These are phyloP conservation scores for Anoncus sp. DNA, from an alignment of 2,888 invertebrate species.

Conservation along the genomic window DNA sequence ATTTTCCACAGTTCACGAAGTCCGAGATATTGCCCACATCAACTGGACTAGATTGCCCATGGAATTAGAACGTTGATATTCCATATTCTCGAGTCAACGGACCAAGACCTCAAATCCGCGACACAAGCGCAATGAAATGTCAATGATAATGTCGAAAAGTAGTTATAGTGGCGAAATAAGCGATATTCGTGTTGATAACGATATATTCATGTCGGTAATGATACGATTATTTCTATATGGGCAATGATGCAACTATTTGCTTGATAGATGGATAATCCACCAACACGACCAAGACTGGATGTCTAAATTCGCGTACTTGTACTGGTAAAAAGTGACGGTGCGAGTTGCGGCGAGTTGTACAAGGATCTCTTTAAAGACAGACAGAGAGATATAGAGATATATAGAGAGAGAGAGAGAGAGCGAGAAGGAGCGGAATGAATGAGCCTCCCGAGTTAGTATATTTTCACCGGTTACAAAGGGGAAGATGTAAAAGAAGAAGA, in stretches of 20 bases:
- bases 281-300: constrained; percentile 17
- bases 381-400: too few relatives aligned
- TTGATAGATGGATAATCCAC: constrained; percentile 9
- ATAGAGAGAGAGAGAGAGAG: constrained; percentile 5
- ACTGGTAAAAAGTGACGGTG: constrained; percentile 14
- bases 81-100: background rate
- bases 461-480: constrained; percentile 60
- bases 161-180: too few relatives aligned
- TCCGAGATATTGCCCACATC: too few relatives aligned
- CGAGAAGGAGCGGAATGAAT: constrained; percentile 60
- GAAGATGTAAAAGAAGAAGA: constrained; percentile 18
- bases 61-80: background rate
- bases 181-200: too few relatives aligned
- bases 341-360: constrained; percentile 36
- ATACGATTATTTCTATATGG: too few relatives aligned
- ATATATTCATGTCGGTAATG: too few relatives aligned
- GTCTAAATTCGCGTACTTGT: constrained; percentile 12
- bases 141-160: too few relatives aligned
- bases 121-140: background rate
- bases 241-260: background rate
- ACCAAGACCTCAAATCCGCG: background rate
- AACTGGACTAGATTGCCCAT: too few relatives aligned
- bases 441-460: constrained; percentile 63
- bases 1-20: too few relatives aligned
- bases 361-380: constrained; percentile 20